Conservation (phyloP, 2,888 invertebrate genomes). For the Polydrusus pterygomalis region DNA sequence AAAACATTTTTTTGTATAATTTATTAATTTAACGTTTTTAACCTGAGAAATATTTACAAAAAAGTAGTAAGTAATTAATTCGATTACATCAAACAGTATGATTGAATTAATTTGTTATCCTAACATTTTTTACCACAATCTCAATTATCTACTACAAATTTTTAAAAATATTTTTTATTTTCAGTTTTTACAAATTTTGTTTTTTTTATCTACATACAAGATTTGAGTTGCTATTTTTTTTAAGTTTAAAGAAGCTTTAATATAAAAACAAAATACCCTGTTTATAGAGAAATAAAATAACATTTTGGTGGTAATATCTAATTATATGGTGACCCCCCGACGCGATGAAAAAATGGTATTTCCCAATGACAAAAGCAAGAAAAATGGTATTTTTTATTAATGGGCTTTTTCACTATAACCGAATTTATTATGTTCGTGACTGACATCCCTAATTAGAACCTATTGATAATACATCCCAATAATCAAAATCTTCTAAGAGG, state of each 20-base stretch:
- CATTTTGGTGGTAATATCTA: background rate
- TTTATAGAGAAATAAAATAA: constrained; percentile 5
- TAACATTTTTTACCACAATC: constrained; percentile 29
- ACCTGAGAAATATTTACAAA: constrained; percentile 31
- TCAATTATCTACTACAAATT: constrained; percentile 24
- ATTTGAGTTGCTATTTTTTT: background rate
- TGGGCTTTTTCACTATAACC: too few species aligned
- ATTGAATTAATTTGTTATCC: constrained; percentile 28
- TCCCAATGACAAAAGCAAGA: too few species aligned
- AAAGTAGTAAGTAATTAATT: constrained; percentile 23
- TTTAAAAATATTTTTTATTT: constrained; percentile 23
- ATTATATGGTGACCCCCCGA: too few species aligned
- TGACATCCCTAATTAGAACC: too few species aligned
- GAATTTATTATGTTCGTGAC: too few species aligned
- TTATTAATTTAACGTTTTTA: constrained; percentile 30
- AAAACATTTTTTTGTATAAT: constrained; percentile 16
- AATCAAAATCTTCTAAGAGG: too few species aligned
- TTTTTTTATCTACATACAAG: constrained; percentile 14
- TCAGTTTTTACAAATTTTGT: constrained; percentile 10
- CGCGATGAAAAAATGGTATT: too few species aligned
- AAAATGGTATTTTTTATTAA: too few species aligned
- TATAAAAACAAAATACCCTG: constrained; percentile 13
- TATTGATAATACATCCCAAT: too few species aligned
- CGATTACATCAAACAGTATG: constrained; percentile 27
- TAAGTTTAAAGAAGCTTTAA: constrained; percentile 5